phyloP scores from a whole-genome alignment of 2,888 invertebrate species.

The Drosophila meridionalis region DNA sequence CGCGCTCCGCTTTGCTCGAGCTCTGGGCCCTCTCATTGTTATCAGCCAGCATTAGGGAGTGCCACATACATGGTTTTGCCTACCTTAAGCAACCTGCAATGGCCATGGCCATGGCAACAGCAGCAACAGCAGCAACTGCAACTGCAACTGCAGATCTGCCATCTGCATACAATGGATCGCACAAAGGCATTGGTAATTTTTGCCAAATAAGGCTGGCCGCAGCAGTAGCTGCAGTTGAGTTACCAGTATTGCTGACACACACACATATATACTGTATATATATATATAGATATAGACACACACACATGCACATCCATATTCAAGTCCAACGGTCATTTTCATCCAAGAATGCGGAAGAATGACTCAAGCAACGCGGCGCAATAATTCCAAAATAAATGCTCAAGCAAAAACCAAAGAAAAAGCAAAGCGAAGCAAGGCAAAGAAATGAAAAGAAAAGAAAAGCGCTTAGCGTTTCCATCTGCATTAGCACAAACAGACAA shows the following conservation, averaged over 20 bases:
- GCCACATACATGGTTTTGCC: slow-evolving; percentile 39
- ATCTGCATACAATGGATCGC: slow-evolving; percentile 67
- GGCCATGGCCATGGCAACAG: slow-evolving; percentile 29
- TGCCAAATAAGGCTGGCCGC: slow-evolving; percentile 67
- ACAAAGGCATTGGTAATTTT: slow-evolving; percentile 66
- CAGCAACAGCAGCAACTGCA: slow-evolving; percentile 54
- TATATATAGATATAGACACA: neutral
- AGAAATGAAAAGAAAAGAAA: slow-evolving; percentile 42
- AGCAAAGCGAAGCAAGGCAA: slow-evolving; percentile 13
- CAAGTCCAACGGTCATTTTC: slow-evolving; percentile 79
- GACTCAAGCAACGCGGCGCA: slow-evolving; percentile 79
- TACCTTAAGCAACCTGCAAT: slow-evolving; percentile 31
- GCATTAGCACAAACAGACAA: slow-evolving; percentile 42
- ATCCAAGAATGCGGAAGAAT: slow-evolving; percentile 82
- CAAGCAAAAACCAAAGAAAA: slow-evolving; percentile 48
- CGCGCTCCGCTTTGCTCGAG: slow-evolving; percentile 40
- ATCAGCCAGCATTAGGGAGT: slow-evolving; percentile 53
- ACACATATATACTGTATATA: neutral
- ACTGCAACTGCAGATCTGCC: slow-evolving; percentile 34
- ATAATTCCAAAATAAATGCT: slow-evolving; percentile 83
- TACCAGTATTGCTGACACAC: slow-evolving; percentile 11
- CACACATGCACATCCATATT: neutral
- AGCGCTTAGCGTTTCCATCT: slow-evolving; percentile 70
- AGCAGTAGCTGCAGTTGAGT: slow-evolving; percentile 26
- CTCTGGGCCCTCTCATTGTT: slow-evolving; percentile 39